Base-by-base conservation (phyloP, 2,113 vertebrate species). In the Formicarius rufipectus region DNA sequence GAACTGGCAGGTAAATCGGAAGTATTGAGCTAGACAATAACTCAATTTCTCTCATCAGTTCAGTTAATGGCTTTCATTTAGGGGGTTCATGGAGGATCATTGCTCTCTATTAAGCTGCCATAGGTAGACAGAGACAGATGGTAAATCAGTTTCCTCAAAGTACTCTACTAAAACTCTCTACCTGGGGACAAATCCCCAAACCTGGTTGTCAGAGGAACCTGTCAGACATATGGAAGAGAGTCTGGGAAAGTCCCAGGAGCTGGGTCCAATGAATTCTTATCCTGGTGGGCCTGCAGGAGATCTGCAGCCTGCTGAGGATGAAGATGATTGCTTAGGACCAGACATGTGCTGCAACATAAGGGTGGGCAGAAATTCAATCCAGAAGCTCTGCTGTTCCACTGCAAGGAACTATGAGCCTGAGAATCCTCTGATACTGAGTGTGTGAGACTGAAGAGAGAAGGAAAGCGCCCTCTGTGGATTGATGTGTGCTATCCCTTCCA, bases 11-110 rank as follows among this genome's bases (percentile, higher is more conserved):
- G 74, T 80, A 93, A 87, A 87, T 69, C 89, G 53, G 45, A 95
- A 93, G 33, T 59, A 93, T 73, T 69, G 68, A 47, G 63, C 77
- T 84, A 91, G 84, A 77, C 58, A 91, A 91, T 91, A 66, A 95
- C 73, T 90, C 81, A 66, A 17, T 96, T 95, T 91, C 49, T 91
- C 45, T 82, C 67, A 76, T 92, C 9, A 9, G 66, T 82, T 93
- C 77, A 94, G 84, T 68, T 85, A 96, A 94, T 95, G 82, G 50
- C 42, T 94, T 94, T 89, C 75, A 91, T 95, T 94, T 91, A 73
- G 63, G 79, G 62, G 14, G 50, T 73, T 88, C 40, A 18, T 79
- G 71, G 42, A 83, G 24, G 12, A 76, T 93, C 87, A 93, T 96
- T 95, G 77, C 33, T 96, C 91, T 96, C 50, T 47, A 71, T 96